These are phyloP conservation scores for Vanacampus margaritifer DNA, from an alignment of 2,113 vertebrate species.

Conservation along the genomic window DNA sequence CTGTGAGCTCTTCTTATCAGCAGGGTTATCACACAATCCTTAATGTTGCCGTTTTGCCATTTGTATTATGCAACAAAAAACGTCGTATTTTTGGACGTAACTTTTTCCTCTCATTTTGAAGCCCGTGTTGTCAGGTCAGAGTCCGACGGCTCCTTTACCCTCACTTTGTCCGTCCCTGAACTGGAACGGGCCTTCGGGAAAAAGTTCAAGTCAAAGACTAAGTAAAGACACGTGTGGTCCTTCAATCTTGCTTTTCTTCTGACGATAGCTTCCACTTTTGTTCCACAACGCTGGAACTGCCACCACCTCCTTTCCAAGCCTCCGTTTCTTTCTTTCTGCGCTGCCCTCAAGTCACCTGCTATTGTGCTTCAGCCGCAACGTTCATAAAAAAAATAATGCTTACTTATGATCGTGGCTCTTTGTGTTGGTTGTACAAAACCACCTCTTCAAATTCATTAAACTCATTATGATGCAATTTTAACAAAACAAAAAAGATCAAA, in stretches of 20 bases:
- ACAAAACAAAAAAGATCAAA: too few species aligned
- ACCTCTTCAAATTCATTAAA: too few species aligned
- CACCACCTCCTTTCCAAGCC: constrained; percentile 33
- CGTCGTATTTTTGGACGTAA: not conserved
- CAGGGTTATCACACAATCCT: too few species aligned
- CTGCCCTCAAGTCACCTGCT: not conserved
- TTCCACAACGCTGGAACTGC: constrained; percentile 11
- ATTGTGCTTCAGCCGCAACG: not conserved
- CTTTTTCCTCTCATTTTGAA: constrained; percentile 65
- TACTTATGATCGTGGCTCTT: not conserved
- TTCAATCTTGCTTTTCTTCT: constrained; percentile 37
- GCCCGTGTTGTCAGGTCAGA: constrained; percentile 69
- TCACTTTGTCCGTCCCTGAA: constrained; percentile 76
- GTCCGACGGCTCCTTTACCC: constrained; percentile 74
- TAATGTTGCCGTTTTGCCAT: not conserved
- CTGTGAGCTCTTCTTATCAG: not conserved
- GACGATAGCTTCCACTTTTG: constrained; percentile 32
- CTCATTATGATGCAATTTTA: too few species aligned
- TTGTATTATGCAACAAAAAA: not conserved
- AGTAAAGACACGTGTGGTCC: constrained; percentile 65
- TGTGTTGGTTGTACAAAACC: too few species aligned
- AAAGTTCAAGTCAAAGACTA: constrained; percentile 78
- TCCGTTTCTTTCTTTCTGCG: constrained; percentile 8
- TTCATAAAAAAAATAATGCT: not conserved
- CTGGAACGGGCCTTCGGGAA: constrained; percentile 76